Evolutionary conservation across 2,113 vertebrate genomes (phyloP).

Genomic region (Eudyptes chrysolophus): DNA sequence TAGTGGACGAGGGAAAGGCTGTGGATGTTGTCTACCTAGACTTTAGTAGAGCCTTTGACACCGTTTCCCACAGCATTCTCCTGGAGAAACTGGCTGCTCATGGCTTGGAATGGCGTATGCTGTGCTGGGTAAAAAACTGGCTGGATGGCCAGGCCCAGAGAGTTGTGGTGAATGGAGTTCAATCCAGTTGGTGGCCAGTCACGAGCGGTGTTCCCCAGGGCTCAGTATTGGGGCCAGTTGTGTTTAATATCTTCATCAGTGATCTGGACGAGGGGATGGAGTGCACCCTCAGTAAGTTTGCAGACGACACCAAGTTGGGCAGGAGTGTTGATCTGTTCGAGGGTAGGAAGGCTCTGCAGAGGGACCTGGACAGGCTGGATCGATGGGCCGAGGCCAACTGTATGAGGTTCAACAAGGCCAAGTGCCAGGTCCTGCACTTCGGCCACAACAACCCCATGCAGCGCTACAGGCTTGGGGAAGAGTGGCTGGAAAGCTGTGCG

Average conservation of each 20-base stretch:
- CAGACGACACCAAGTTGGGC: not conserved
- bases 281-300: not conserved
- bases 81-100: too few relatives aligned
- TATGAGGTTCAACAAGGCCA: not conserved
- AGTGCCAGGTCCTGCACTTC: not conserved
- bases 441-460: not conserved
- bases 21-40: not conserved
- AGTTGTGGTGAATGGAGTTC: not conserved
- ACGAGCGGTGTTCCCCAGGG: not conserved
- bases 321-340: not conserved
- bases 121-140: too few relatives aligned
- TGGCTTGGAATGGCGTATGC: too few relatives aligned
- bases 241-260: not conserved
- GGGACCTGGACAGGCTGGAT: not conserved
- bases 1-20: not conserved
- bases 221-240: not conserved
- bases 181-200: not conserved
- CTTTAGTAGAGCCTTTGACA: too few relatives aligned
- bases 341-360: not conserved
- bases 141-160: too few relatives aligned
- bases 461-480: not conserved
- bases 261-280: fast-evolving
- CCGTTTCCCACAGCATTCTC: too few relatives aligned
- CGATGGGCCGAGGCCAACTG: fast-evolving
- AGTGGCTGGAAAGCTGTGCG: not conserved